Base-by-base conservation (phyloP, 2,797 vertebrate genomes). In the Hypotaenidia okinawae region DNA sequence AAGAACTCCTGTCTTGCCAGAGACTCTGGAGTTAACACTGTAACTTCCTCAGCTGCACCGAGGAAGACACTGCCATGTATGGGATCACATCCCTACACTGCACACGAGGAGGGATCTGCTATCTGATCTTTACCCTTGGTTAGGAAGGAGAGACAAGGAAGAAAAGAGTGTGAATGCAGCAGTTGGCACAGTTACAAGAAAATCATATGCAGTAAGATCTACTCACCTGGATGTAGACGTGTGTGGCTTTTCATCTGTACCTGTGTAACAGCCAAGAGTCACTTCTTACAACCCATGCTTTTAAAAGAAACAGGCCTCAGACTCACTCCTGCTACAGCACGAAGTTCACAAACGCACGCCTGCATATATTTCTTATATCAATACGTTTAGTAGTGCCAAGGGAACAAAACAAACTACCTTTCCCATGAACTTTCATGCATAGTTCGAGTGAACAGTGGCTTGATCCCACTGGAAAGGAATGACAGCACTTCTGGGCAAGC, bases 241-340 rank as follows among this genome's bases (percentile, higher is more conserved):
- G 59, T 95, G 89, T 41, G 95, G 77, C 51, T 93, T 95, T 78
- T 97, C 95, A 0, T 94, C 93, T 62, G 85, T 66, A 95, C 91
- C 97, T 97, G 95, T 5, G 7, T n/a, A 96, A 97, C 13, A 90
- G 45, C 18, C 76, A 95, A 96, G 86, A 95, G 63, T 55, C 19
- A 81, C 28, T 54, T 86, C 66, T 94, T 84, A 85, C 30, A 82
- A 72, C 16, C 17, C 58, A 41, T 4, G 1, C 39, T 84, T 88
- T 90, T 35, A 47, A 58, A 82, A 69, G 14, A 81, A 76, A 66
- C 7, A 39, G 17, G 35, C 35, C 30, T 84, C 37, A 41, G 35
- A 67, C 24, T 73, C 16, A 64, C 5, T 64, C n/a, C 24, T 35
- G 21, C 22, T 32, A 67, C 16, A 84, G 27, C 27, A 33, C 7